These are phyloP conservation scores for Arge pagana DNA, from an alignment of 2,888 invertebrate species.

Conservation along the genomic window DNA sequence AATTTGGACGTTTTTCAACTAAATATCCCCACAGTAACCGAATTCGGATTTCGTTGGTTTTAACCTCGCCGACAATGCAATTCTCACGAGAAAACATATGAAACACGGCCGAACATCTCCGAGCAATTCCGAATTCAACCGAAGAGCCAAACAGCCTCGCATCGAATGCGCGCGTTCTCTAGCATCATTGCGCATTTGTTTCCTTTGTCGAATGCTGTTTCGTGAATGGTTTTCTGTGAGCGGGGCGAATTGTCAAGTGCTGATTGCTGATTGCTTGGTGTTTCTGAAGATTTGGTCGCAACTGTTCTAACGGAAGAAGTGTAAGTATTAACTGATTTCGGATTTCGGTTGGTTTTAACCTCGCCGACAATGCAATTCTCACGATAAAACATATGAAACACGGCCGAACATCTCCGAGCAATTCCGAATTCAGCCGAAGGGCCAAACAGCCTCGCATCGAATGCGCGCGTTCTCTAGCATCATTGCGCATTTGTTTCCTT, in stretches of 20 bases:
- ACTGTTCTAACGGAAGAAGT: conserved; percentile 2
- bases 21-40: too few relatives aligned
- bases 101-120: neutral
- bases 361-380: too few relatives aligned
- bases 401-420: neutral
- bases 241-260: neutral
- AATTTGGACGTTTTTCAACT: too few relatives aligned
- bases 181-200: neutral
- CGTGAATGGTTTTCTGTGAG: neutral
- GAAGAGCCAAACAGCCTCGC: conserved; percentile 1
- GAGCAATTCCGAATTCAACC: neutral
- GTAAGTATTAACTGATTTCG: conserved; percentile 8
- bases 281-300: neutral
- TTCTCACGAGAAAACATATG: too few relatives aligned
- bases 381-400: neutral
- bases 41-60: too few relatives aligned
- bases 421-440: neutral
- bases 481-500: neutral
- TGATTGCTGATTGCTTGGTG: neutral
- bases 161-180: conserved; percentile 3
- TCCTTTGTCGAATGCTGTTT: neutral
- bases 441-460: neutral
- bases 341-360: too few relatives aligned
- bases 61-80: too few relatives aligned
- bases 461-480: conserved; percentile 1